Percentiles rank a stretch among this genome's conserved stretches.
Conservation (phyloP, 2,888 invertebrate species). For the Melinaea menophilus region DNA sequence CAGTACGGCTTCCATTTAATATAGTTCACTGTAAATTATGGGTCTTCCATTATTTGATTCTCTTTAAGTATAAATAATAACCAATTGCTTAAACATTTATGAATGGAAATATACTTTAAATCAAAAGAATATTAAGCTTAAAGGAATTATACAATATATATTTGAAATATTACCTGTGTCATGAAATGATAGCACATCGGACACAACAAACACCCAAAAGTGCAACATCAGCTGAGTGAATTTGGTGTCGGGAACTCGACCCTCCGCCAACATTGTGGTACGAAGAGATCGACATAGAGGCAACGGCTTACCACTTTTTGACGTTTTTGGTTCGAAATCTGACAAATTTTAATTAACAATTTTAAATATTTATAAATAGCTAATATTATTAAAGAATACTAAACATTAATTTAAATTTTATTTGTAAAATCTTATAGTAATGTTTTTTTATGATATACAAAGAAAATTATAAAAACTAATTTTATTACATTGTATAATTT, state of each 20-base stretch:
- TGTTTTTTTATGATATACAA: too few species aligned
- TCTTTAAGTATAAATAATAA: too few species aligned
- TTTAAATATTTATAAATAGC: too few species aligned
- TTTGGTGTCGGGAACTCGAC: slow-evolving; percentile 32
- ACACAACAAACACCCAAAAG: slow-evolving; percentile 37
- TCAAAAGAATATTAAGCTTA: too few species aligned
- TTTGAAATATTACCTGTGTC: slow-evolving; percentile 38
- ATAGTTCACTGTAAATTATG: slow-evolving; percentile 41
- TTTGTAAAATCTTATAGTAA: too few species aligned
- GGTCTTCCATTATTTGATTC: too few species aligned
- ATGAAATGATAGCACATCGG: slow-evolving; percentile 39
- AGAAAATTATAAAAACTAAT: too few species aligned
- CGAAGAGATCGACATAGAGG: slow-evolving; percentile 36
- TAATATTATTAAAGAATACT: too few species aligned
- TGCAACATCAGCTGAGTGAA: slow-evolving; percentile 40
- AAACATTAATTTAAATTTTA: too few species aligned
- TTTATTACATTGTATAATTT: too few species aligned
- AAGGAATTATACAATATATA: neutral
- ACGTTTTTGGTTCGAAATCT: slow-evolving; percentile 38
- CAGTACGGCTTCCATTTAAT: slow-evolving; percentile 42
- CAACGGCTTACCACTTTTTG: slow-evolving; percentile 33
- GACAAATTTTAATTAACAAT: slow-evolving; percentile 6
- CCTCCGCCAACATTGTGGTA: slow-evolving; percentile 34
- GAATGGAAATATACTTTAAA: too few species aligned
- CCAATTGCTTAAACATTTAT: too few species aligned